Percentiles rank a stretch among this genome's conserved stretches.
These are phyloP conservation scores for Battus philenor DNA, from an alignment of 1,140 invertebrate genomes.

Conservation along the genomic window DNA sequence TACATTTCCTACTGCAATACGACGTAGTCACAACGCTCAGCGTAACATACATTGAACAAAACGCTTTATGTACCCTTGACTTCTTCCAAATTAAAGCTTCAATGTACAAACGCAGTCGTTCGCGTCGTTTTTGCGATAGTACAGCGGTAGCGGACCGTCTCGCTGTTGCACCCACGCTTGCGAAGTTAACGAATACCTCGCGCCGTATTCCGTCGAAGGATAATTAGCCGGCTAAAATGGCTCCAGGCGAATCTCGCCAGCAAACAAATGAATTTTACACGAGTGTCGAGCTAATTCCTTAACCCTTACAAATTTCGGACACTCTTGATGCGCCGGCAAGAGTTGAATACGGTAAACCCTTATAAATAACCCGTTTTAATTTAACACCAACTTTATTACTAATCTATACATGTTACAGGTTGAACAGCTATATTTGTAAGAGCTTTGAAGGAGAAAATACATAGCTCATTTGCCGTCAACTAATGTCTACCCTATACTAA, in stretches of 20 bases:
- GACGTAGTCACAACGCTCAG: neutral
- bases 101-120: neutral
- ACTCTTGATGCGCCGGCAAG: no score
- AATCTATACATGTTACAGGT: no score
- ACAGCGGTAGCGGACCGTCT: neutral
- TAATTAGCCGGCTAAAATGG: neutral
- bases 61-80: neutral
- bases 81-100: neutral
- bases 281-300: no score
- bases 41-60: neutral
- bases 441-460: no score
- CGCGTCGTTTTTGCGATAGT: neutral
- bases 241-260: conserved; percentile 1
- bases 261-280: no score
- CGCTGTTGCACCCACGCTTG: conserved; percentile 10
- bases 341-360: no score
- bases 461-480: no score
- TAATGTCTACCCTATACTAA: no score
- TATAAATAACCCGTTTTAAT: no score
- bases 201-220: conserved; percentile 4
- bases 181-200: conserved; percentile 1
- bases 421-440: no score
- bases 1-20: neutral
- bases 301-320: no score
- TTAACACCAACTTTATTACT: no score